Conservation (phyloP, 2,888 invertebrate genomes). For the Tetranychus truncatus region DNA sequence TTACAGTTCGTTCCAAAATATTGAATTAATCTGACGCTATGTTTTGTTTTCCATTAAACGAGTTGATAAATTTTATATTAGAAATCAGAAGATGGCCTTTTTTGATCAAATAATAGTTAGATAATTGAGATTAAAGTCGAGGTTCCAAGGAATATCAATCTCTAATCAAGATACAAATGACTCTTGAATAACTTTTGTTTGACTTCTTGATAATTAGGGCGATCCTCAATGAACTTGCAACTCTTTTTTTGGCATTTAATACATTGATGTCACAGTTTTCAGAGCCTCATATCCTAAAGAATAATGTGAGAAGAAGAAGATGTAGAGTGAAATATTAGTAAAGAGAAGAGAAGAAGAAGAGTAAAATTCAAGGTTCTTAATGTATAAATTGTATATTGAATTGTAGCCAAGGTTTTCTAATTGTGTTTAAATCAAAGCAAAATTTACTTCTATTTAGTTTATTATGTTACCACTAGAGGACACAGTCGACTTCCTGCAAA, state of each 20-base stretch:
- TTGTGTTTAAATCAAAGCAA: too few species aligned
- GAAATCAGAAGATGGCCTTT: too few species aligned
- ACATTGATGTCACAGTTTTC: background rate
- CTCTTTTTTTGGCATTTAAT: slow-evolving; percentile 27
- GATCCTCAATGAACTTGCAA: slow-evolving; percentile 39
- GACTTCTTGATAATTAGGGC: background rate
- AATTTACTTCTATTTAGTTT: too few species aligned
- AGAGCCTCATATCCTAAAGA: too few species aligned
- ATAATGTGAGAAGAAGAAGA: too few species aligned
- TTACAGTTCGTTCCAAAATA: background rate
- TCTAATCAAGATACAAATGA: background rate
- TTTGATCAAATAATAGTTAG: background rate
- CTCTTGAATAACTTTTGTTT: background rate
- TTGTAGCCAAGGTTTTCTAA: too few species aligned
- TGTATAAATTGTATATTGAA: too few species aligned
- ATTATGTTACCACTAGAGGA: too few species aligned
- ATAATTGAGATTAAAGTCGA: background rate
- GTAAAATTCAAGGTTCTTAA: too few species aligned
- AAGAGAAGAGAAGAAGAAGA: too few species aligned
- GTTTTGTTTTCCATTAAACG: background rate
- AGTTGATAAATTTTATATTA: background rate
- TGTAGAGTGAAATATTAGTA: too few species aligned
- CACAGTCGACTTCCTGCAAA: too few species aligned
- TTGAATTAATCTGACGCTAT: background rate
- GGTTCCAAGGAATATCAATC: background rate